These are phyloP conservation scores for Charaxes varanes DNA, from an alignment of 1,140 invertebrate species.

Conservation along the genomic window DNA sequence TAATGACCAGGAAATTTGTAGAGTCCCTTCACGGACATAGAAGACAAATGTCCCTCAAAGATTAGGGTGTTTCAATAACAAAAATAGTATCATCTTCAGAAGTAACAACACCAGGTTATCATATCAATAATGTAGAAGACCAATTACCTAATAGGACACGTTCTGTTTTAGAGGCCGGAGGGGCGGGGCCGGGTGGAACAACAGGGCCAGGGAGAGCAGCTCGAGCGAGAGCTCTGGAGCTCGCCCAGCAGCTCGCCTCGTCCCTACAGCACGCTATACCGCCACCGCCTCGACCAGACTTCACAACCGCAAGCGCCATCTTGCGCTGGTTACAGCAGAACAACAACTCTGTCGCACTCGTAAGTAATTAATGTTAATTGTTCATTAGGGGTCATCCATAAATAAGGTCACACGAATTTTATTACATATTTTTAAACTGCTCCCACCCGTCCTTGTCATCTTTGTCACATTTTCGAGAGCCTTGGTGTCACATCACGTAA, in stretches of 20 bases:
- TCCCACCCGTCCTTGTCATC: too few relatives aligned
- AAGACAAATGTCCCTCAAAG: too few relatives aligned
- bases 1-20: too few relatives aligned
- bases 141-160: too few relatives aligned
- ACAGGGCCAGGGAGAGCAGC: slow-evolving; percentile 55
- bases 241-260: slow-evolving; percentile 66
- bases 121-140: too few relatives aligned
- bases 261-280: slow-evolving; percentile 67
- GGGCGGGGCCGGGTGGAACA: slow-evolving; percentile 35
- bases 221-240: slow-evolving; percentile 58
- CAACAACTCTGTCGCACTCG: slow-evolving; percentile 56
- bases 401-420: not conserved
- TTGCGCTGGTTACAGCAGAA: slow-evolving; percentile 66
- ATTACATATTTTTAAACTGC: not conserved
- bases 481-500: too few relatives aligned
- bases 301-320: slow-evolving; percentile 70
- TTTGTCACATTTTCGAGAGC: too few relatives aligned
- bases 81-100: too few relatives aligned
- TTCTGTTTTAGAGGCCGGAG: slow-evolving; percentile 48
- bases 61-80: too few relatives aligned
- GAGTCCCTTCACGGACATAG: too few relatives aligned
- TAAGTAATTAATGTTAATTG: slow-evolving; percentile 30
- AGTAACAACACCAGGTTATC: too few relatives aligned
- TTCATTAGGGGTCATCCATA: not conserved
- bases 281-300: slow-evolving; percentile 69